Base-by-base conservation (phyloP, 1,140 invertebrate genomes). In the Caenorhabditis latens region DNA sequence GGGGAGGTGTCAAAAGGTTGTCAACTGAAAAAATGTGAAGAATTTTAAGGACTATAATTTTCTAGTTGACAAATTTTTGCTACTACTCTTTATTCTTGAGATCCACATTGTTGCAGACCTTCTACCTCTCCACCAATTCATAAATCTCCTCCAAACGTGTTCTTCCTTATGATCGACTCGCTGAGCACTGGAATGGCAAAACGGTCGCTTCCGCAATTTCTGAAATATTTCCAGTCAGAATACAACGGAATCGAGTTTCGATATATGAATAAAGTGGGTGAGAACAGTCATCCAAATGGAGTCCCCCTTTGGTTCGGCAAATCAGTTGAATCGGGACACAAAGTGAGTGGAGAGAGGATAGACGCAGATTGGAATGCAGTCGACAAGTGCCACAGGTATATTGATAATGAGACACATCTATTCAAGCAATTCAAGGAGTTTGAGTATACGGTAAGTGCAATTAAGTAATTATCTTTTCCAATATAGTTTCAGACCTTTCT, bases 221-320 rank as follows among this genome's bases (percentile, higher is more conserved):
- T 85, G 21, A 21, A 40, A 9, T 83, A 50, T n/a, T 42, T 88
- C 89, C 19, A 86, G 83, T 24, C 58, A 16, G 2, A 58, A n/a
- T n/a, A 83, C n/a, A 21, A 61, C 21, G 87, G n/a, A 16, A 57
- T 86, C 24, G 42, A 57, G 1, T 87, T 88, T 57, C 84, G 71
- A 16, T 86, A 65, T 53, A 19, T 88, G 1, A 88, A 88, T 61
- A 88, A 87, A 61, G 85, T 88, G 3, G 87, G 87, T 40, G 42
- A 71, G 9, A 88, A 88, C 40, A 88, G 85, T 87, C 84, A 58
- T n/a, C 85, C 87, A 1, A 88, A 88, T 65, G 87, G 84, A 14
- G 16, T 85, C 19, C 11, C 85, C n/a, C 67, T 88, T 19, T 86
- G 84, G 87, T 88, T 88, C 55, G 84, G 87, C 50, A 53, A 87